Percentiles rank a stretch among this genome's conserved stretches.
Evolutionary conservation across 2,888 invertebrate species (phyloP).

Genomic region (Cactoblastis cactorum): DNA sequence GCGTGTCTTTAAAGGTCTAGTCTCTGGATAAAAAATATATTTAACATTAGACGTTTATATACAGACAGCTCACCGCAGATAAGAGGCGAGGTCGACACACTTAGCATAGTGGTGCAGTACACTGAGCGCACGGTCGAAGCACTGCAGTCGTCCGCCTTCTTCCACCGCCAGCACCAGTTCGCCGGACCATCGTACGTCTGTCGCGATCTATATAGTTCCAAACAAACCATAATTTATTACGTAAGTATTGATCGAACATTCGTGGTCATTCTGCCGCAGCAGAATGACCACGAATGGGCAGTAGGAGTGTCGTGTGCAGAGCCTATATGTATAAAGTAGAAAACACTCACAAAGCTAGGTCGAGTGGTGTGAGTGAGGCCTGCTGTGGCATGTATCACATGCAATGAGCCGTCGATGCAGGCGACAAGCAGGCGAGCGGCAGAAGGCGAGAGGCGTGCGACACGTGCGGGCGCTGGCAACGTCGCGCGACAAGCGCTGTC

Average conservation of each 20-base stretch:
- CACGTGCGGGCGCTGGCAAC: constrained; percentile 71
- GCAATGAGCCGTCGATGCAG: constrained; percentile 91
- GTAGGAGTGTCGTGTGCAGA: no score
- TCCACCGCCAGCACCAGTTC: constrained; percentile 58
- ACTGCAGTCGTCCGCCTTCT: constrained; percentile 63
- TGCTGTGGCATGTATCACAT: constrained; percentile 86
- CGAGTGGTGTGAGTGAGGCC: constrained; percentile 87
- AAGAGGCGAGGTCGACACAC: constrained; percentile 54
- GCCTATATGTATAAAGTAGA: neutral
- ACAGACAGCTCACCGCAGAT: constrained; percentile 40
- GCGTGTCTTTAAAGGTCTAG: no score
- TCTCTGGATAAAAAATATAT: no score
- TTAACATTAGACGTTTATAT: no score
- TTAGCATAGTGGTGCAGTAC: constrained; percentile 61
- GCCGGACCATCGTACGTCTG: constrained; percentile 62
- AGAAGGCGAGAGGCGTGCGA: constrained; percentile 66
- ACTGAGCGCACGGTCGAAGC: constrained; percentile 65
- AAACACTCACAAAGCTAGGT: constrained; percentile 87
- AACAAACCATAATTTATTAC: neutral
- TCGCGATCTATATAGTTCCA: constrained; percentile 55
- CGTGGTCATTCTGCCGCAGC: no score
- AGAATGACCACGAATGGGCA: neutral
- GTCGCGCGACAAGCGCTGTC: constrained; percentile 79
- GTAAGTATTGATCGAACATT: no score
- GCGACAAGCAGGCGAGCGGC: constrained; percentile 88